Conservation (phyloP, 1,140 invertebrate species). For the Neelides sp. region DNA sequence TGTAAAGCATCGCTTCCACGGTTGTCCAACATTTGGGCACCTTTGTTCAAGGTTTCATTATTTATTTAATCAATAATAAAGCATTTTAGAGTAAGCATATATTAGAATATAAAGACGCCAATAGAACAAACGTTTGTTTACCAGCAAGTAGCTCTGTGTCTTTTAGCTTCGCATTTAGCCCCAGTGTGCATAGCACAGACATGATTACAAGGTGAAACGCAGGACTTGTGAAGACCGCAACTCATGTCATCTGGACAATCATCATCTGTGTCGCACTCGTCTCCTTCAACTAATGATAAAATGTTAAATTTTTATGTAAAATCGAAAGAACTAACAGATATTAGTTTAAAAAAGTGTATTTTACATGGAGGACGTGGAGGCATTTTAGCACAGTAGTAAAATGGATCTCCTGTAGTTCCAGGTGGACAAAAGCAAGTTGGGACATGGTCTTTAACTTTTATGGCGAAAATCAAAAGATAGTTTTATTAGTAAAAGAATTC, state of each 20-base stretch:
- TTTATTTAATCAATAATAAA: too few species aligned
- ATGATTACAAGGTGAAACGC: conserved; percentile 29
- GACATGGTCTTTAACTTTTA: conserved; percentile 29
- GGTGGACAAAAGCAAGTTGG: conserved; percentile 28
- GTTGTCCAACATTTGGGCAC: conserved; percentile 31
- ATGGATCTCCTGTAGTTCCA: conserved; percentile 27
- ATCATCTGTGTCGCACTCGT: conserved; percentile 28
- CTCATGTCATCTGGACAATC: conserved; percentile 31
- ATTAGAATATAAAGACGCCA: too few species aligned
- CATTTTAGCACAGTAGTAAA: conserved; percentile 28
- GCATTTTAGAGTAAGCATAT: too few species aligned
- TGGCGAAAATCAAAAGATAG: conserved; percentile 3
- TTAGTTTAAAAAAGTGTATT: neutral
- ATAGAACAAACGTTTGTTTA: neutral
- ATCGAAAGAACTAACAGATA: neutral
- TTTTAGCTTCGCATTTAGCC: conserved; percentile 30
- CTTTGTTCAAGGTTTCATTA: too few species aligned
- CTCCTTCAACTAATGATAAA: conserved; percentile 26
- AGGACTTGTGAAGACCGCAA: conserved; percentile 28
- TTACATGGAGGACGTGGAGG: conserved; percentile 29
- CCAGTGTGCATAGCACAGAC: conserved; percentile 31
- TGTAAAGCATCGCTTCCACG: conserved; percentile 26
- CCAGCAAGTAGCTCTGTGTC: conserved; percentile 30
- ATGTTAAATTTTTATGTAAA: neutral
- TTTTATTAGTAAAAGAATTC: neutral